Evolutionary conservation across 2,113 vertebrate species (phyloP).

Genomic region (Chloropsis cyanopogon): DNA sequence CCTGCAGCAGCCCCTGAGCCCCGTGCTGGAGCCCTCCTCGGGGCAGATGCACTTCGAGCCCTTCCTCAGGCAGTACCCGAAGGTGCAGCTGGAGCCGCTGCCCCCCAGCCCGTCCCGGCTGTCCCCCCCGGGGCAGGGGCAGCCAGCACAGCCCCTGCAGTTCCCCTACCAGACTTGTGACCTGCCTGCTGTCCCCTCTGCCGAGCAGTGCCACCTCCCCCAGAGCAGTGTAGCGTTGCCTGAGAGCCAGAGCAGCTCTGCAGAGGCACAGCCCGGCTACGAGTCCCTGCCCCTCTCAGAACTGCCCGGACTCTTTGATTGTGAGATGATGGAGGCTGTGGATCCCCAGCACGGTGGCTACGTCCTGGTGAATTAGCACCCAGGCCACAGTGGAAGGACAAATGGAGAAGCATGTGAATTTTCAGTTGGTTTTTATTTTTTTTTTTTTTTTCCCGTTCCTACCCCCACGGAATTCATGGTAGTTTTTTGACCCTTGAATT

Average conservation of each 20-base stretch:
- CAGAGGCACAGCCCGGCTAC: conserved; percentile 62
- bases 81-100: conserved; percentile 77
- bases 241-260: conserved; percentile 43
- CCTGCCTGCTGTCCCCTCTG: conserved; percentile 34
- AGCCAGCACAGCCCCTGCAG: conserved; percentile 18
- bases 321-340: conserved; percentile 98
- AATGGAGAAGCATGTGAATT: conserved; percentile 47
- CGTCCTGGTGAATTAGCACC: conserved; percentile 89
- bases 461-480: conserved; percentile 24
- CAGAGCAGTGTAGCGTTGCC: neutral
- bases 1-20: conserved; percentile 76
- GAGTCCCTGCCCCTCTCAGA: conserved; percentile 76
- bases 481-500: conserved; percentile 57
- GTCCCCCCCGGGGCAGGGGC: conserved; percentile 9
- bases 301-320: conserved; percentile 86
- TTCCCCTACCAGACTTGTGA: conserved; percentile 82
- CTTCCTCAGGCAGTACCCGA: conserved; percentile 75
- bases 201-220: conserved; percentile 63
- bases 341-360: conserved; percentile 92
- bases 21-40: conserved; percentile 74
- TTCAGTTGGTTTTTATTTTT: neutral
- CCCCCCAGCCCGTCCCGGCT: conserved; percentile 66
- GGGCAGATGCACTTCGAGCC: conserved; percentile 75
- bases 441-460: neutral
- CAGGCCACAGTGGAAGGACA: neutral